Evolutionary conservation across 2,888 invertebrate genomes (phyloP), one percentile per base, ranked within the genome.

Genomic region (Xestia rhomboidea): DNA sequence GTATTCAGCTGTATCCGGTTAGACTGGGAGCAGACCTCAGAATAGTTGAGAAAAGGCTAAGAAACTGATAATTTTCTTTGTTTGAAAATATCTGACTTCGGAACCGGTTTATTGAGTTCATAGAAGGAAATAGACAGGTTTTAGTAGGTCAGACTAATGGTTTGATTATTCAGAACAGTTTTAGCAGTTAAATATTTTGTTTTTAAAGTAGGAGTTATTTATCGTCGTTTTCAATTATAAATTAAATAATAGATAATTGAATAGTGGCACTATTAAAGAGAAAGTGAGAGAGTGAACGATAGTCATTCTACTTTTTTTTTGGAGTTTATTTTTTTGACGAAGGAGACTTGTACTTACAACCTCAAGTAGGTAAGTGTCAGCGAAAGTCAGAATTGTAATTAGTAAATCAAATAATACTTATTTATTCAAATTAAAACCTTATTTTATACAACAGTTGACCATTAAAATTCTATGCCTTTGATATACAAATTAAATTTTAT

Each of bases 381-480:
- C 1, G 18, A 18, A 30, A 63, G 67, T 68, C 30, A 24, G 10
- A 13, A 30, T n/a, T 62, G 30, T 13, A 18, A 24, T 57, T 38
- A 41, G 67, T 51, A 34, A 79, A 51, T n/a, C 11, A 27, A 1
- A 15, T 44, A 2, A 34, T 49, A n/a, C 24, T 54, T 60, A 54
- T 69, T 46, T 67, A 69, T 46, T 3, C 41, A 70, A 69, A 60
- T 51, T 34, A 72, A 54, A 79, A 68, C 27, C 21, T 44, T 54
- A 60, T 46, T 83, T 49, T 24, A 34, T 8, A 68, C 2, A 72
- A 46, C 15, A 62, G 46, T 77, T 62, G 24, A 79, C 60, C 62
- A 74, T 74, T 82, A 76, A 21, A 80, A 72, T 72, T 79, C 66
- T 66, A 44, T 49, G 66, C 38, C 68, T 73, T 80, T 77, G 85